Evolutionary conservation across 2,888 invertebrate genomes (phyloP).

Genomic region (Synanthedon vespiformis): DNA sequence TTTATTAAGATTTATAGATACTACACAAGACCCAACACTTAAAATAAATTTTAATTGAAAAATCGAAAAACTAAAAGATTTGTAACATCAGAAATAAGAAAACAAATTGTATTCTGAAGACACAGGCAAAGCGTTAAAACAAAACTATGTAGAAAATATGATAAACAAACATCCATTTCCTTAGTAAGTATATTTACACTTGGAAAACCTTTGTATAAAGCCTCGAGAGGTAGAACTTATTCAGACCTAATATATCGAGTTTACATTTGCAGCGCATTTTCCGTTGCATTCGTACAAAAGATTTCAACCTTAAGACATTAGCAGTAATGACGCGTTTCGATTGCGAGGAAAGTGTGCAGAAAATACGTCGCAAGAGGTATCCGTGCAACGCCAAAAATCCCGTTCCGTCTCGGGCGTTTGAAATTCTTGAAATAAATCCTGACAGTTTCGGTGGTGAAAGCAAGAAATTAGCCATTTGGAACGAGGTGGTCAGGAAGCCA

Average conservation of each 20-base stretch:
- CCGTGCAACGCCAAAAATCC: constrained; percentile 7
- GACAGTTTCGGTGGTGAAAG: constrained; percentile 1
- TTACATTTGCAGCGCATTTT: constrained; percentile 1
- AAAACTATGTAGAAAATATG: constrained; percentile 3
- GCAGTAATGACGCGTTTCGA: not conserved
- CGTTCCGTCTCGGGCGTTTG: constrained; percentile 6
- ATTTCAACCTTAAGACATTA: not conserved
- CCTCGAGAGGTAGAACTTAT: constrained; percentile 6
- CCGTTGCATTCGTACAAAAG: not conserved
- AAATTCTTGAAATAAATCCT: constrained; percentile 8
- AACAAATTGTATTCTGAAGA: no score
- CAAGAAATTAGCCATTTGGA: not conserved
- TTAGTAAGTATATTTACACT: constrained; percentile 8
- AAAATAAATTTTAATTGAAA: no score
- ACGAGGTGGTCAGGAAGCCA: no score
- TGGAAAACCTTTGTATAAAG: constrained; percentile 9
- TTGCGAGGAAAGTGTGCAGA: not conserved
- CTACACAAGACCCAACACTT: no score
- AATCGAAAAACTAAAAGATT: no score
- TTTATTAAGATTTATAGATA: no score
- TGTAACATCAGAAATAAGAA: no score
- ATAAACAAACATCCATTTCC: constrained; percentile 6
- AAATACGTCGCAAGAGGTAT: not conserved
- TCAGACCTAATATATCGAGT: constrained; percentile 13
- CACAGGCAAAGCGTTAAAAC: not conserved